Percentiles rank a stretch among this genome's conserved stretches.
These are phyloP conservation scores for Ptilonorhynchus violaceus DNA, from an alignment of 2,113 vertebrate species.

Conservation along the genomic window DNA sequence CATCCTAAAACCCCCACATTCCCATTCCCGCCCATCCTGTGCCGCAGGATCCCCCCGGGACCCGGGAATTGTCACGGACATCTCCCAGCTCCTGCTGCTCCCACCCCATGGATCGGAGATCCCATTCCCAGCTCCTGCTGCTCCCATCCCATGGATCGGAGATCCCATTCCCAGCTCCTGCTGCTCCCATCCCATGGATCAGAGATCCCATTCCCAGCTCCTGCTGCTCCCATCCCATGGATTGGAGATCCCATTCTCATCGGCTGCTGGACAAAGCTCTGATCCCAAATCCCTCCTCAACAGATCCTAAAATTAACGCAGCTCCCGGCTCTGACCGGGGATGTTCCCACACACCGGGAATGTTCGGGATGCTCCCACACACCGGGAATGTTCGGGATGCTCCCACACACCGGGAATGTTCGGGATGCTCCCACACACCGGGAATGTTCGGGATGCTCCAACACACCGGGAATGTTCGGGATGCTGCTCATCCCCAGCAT, in stretches of 20 bases:
- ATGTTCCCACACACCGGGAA: not conserved
- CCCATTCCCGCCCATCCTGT: not conserved
- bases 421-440: too few relatives aligned
- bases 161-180: not conserved
- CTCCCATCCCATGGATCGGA: too few relatives aligned
- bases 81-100: not conserved
- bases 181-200: not conserved
- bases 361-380: not conserved
- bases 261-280: too few relatives aligned
- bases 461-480: too few relatives aligned
- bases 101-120: not conserved
- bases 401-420: not conserved
- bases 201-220: not conserved
- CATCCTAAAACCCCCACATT: not conserved
- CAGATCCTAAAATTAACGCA: not conserved
- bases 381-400: not conserved
- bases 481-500: not conserved
- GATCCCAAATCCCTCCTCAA: conserved; percentile 31
- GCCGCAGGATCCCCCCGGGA: not conserved
- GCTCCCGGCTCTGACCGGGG: not conserved
- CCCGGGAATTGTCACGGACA: not conserved
- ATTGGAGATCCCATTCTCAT: too few relatives aligned
- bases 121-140: not conserved
- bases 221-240: too few relatives aligned
- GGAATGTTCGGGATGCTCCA: too few relatives aligned